Evolutionary conservation across 2,888 invertebrate species (phyloP), one percentile per base, ranked within the genome.

Genomic region (Eugnorisma glareosa): DNA sequence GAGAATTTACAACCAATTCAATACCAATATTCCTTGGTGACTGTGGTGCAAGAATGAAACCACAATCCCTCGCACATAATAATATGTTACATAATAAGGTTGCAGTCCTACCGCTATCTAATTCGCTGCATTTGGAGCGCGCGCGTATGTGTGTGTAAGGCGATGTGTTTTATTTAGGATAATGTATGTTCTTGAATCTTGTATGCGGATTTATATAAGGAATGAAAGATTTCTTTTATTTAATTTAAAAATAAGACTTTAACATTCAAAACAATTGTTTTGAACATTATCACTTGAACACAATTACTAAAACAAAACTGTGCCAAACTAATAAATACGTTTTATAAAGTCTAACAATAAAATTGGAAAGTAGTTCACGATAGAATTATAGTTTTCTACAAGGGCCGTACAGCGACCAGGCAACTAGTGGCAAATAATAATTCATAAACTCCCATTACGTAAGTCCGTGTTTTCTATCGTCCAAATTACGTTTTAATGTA

Each of bases 401-500:
- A 61, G 63, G n/a, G 11, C 37, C 54, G 11, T 18, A 51, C 61
- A 43, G 57, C 31, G 28, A 63, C 64, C 13, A 21, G 31, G 35
- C 24, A 77, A 21, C 35, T 40, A 68, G 45, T 35, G 64, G 45
- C 43, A 82, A 86, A 83, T 79, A 80, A 74, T 82, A 75, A 84
- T 82, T 81, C 61, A 75, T 74, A 73, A 81, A 67, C 63, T 72
- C 24, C 21, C 61, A 84, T 84, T 79, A 73, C 28, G 40, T 74
- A 28, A 68, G 61, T 54, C 75, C 68, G 54, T 73, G 69, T 79
- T 82, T 84, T 75, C 73, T 70, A 75, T 79, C 64, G 64, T 67
- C 31, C 77, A 77, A 83, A 86, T 82, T 83, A 85, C 63, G 66
- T 67, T 86, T 73, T 72, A 85, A 86, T 81, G 35, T 67, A 79